Conservation (phyloP, 2,797 vertebrate genomes). For the Enteromius unitaeniatus region DNA sequence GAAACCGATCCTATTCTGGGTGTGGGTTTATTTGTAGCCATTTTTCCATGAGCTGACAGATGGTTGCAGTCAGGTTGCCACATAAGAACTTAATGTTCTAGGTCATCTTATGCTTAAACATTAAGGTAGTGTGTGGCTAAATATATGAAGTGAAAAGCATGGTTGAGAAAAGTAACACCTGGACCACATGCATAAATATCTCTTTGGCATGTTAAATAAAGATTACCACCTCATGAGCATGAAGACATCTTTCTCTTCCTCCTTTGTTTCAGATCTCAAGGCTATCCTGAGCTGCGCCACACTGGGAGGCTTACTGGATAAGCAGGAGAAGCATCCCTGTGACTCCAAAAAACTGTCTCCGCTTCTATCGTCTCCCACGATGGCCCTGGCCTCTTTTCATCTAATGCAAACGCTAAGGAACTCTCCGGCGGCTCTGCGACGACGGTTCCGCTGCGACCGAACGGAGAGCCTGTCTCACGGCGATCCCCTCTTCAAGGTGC, state of each 20-base stretch:
- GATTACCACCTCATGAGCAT: neutral
- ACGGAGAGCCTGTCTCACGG: conserved; percentile 82
- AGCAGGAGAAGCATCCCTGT: conserved; percentile 52
- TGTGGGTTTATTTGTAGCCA: neutral
- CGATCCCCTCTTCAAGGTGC: conserved; percentile 84
- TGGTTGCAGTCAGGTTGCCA: neutral
- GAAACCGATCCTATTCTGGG: conserved; percentile 60
- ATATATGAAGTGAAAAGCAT: neutral
- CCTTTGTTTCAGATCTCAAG: conserved; percentile 65
- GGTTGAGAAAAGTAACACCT: neutral
- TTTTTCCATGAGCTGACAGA: conserved; percentile 20
- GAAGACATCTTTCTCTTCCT: conserved; percentile 45
- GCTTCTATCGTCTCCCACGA: conserved; percentile 47
- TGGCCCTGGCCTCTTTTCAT: conserved; percentile 79
- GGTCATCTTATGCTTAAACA: neutral
- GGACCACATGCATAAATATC: neutral
- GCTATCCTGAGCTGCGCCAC: conserved; percentile 64
- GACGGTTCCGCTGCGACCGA: conserved; percentile 79
- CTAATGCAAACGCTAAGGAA: conserved; percentile 84
- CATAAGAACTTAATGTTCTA: neutral
- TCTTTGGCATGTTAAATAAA: neutral
- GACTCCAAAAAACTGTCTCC: conserved; percentile 40
- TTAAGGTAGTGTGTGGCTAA: neutral
- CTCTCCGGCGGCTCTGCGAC: conserved; percentile 80
- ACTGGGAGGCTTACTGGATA: conserved; percentile 61